phyloP scores from a whole-genome alignment of 2,888 invertebrate species.

The Chymomyza procnemis region DNA sequence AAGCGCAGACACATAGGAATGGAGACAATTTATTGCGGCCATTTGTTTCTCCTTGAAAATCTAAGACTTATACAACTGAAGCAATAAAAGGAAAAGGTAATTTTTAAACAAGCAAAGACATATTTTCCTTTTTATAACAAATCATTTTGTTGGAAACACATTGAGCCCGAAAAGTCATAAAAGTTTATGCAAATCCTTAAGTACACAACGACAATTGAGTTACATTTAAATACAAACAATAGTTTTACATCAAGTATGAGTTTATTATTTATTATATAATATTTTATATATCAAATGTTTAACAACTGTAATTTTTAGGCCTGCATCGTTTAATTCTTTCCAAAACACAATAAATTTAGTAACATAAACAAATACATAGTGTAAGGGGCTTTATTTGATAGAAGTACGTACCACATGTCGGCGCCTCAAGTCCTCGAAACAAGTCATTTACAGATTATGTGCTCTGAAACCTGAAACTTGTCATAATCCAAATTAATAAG shows the following conservation, averaged over 20 bases:
- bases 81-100: too few relatives aligned
- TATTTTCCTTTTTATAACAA: too few relatives aligned
- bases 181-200: too few relatives aligned
- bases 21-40: too few relatives aligned
- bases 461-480: slow-evolving; percentile 45
- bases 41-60: too few relatives aligned
- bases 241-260: not conserved
- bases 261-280: not conserved
- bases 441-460: slow-evolving; percentile 33
- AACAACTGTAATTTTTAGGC: not conserved
- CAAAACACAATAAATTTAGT: slow-evolving; percentile 23
- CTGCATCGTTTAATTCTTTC: slow-evolving; percentile 53
- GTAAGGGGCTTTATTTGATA: slow-evolving; percentile 42
- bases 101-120: too few relatives aligned
- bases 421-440: slow-evolving; percentile 20
- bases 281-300: not conserved
- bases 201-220: too few relatives aligned
- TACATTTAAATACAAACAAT: not conserved
- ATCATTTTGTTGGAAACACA: too few relatives aligned
- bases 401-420: slow-evolving; percentile 53
- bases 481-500: slow-evolving; percentile 50
- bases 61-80: too few relatives aligned
- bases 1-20: too few relatives aligned
- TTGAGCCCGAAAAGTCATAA: too few relatives aligned
- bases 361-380: slow-evolving; percentile 3